These are phyloP conservation scores for Hemicrepidius hirtus DNA, from an alignment of 2,888 invertebrate genomes.

Conservation along the genomic window DNA sequence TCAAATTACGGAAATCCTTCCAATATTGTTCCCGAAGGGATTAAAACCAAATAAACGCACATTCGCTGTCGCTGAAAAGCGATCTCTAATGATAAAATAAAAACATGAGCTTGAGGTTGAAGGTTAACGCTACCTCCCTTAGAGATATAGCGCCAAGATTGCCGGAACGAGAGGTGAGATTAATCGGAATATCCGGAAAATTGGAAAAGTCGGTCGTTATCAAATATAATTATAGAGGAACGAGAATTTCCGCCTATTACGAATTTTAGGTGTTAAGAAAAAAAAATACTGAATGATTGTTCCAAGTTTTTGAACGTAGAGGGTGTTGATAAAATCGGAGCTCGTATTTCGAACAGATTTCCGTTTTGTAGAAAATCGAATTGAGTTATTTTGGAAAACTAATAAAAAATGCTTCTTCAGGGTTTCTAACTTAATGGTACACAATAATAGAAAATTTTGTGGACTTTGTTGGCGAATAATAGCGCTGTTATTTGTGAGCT, in stretches of 20 bases:
- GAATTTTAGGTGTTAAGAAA: neutral
- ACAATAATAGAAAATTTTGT: constrained; percentile 32
- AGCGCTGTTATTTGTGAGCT: constrained; percentile 17
- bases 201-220: constrained; percentile 20
- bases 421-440: constrained; percentile 11
- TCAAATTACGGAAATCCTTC: constrained; percentile 25
- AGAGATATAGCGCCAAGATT: constrained; percentile 20
- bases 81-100: constrained; percentile 41
- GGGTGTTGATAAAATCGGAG: constrained; percentile 2
- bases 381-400: constrained; percentile 10
- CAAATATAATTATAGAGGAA: neutral
- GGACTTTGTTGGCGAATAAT: constrained; percentile 23
- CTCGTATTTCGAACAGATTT: constrained; percentile 1
- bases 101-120: constrained; percentile 41
- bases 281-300: neutral
- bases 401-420: constrained; percentile 25
- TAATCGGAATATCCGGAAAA: constrained; percentile 22
- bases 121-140: constrained; percentile 35
- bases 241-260: neutral
- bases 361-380: constrained; percentile 18
- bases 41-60: constrained; percentile 39
- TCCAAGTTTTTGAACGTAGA: neutral
- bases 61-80: constrained; percentile 36
- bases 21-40: constrained; percentile 27
- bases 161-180: constrained; percentile 23